Percentiles rank a stretch among this genome's conserved stretches.
phyloP scores from a whole-genome alignment of 2,797 vertebrate species.

The Adrianichthys oophorus region DNA sequence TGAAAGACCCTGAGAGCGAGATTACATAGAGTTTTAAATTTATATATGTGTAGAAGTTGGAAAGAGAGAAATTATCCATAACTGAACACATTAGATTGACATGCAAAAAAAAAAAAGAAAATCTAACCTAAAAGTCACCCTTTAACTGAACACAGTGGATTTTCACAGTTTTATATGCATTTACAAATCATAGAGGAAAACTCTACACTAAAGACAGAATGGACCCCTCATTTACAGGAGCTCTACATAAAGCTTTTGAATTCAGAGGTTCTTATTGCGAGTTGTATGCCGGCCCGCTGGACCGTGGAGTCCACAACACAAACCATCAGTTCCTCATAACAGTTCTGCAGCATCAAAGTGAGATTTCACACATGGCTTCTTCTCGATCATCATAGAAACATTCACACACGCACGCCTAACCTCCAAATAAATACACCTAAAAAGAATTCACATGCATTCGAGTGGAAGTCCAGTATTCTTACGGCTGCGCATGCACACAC shows the following conservation, averaged over 20 bases:
- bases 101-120: constrained; percentile 81
- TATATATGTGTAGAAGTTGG: constrained; percentile 49
- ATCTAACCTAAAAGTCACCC: constrained; percentile 93
- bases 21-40: constrained; percentile 54
- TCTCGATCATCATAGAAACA: constrained; percentile 74
- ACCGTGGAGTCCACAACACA: constrained; percentile 49
- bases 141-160: constrained; percentile 89
- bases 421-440: constrained; percentile 82
- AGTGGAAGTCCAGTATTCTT: constrained; percentile 72
- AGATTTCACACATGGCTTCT: constrained; percentile 85
- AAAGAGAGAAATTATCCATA: constrained; percentile 74
- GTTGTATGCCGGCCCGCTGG: constrained; percentile 51
- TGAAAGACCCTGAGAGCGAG: constrained; percentile 95
- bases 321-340: constrained; percentile 59
- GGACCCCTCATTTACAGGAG: constrained; percentile 79
- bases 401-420: constrained; percentile 55
- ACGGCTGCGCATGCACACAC: constrained; percentile 45
- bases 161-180: constrained; percentile 93
- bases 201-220: constrained; percentile 75
- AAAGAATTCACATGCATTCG: constrained; percentile 71
- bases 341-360: constrained; percentile 80
- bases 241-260: constrained; percentile 92
- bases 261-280: constrained; percentile 87
- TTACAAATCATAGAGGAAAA: constrained; percentile 54
- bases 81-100: constrained; percentile 89